Base-by-base conservation (phyloP, 1,140 invertebrate species). In the Brachionus paranguensis region DNA sequence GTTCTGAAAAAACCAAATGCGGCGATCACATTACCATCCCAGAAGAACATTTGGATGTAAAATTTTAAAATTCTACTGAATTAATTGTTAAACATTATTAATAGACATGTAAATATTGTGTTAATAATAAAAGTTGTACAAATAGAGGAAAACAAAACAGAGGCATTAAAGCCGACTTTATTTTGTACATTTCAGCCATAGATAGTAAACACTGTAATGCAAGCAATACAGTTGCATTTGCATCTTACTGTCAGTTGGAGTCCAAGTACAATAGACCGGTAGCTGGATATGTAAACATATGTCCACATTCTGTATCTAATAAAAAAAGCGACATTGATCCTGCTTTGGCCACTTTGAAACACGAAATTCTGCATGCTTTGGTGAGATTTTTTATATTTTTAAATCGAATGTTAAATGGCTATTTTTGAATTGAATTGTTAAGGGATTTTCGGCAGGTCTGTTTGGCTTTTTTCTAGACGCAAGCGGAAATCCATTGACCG, bases 191-290 rank as follows among this genome's bases (percentile, higher is more conserved):
- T 11, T 97, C 96, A 14, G 96, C 97, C 0, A 92, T 95, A 87
- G 93, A 96, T 87, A 97, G 96, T 0, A 93, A 95, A 86, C 91
- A 96, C 29, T 99, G 97, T 89, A 92, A 93, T 68, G 93, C 95
- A 85, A 88, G 87, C 17, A 86, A 87, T 53, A 98, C 97, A 0
- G 95, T 96, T 14, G 97, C 97, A 0, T 99, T 99, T 90, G 97
- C 97, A 12, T 96, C 96, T 5, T 97, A 99, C 88, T 99, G 97
- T 88, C 97, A 99, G 88, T 96, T 98, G 89, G 97, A 99, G 89
- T 92, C 93, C 2, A 93, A 93, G 24, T 90, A 96, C 68, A 96
- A 98, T 90, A 92, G 96, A 86, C 97, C 97, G 1, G 96, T 99
- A 78, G 97, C 97, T 0, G 97, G 97, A 0, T 96, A 99, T 90